phyloP scores from a whole-genome alignment of 2,888 invertebrate species.

The Coleophora deauratella region DNA sequence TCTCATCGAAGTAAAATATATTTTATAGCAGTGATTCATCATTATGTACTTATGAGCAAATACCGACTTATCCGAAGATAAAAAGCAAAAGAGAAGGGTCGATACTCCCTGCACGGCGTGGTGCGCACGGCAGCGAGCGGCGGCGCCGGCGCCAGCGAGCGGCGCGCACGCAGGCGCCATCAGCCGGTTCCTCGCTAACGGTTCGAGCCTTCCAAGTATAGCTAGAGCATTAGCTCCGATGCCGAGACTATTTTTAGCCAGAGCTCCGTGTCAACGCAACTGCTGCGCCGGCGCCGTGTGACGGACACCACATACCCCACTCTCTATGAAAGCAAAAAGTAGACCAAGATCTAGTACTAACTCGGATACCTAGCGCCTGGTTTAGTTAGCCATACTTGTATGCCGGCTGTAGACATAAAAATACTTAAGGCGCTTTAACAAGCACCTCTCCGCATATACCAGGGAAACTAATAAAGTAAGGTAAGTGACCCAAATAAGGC shows the following conservation, averaged over 20 bases:
- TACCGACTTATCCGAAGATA: slow-evolving; percentile 14
- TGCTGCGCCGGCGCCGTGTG: slow-evolving; percentile 11
- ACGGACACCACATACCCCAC: slow-evolving; percentile 3
- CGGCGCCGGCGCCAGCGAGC: slow-evolving; percentile 22
- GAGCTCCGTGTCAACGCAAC: slow-evolving; percentile 24
- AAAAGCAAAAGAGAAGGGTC: slow-evolving; percentile 34
- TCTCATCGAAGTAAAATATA: slow-evolving; percentile 1
- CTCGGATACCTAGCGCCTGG: background rate
- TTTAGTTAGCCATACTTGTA: slow-evolving; percentile 1
- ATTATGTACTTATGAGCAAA: slow-evolving; percentile 8
- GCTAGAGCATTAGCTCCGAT: slow-evolving; percentile 37
- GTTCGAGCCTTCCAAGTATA: slow-evolving; percentile 51
- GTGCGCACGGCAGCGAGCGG: slow-evolving; percentile 15
- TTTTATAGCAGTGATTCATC: slow-evolving; percentile 6
- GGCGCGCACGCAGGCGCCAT: slow-evolving; percentile 34
- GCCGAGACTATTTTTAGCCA: slow-evolving; percentile 46
- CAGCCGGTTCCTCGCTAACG: slow-evolving; percentile 49
- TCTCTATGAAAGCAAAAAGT: slow-evolving; percentile 4
- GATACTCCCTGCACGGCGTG: slow-evolving; percentile 27
- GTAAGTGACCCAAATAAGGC: too few species aligned
- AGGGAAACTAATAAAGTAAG: too few species aligned
- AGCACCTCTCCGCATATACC: too few species aligned
- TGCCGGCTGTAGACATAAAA: slow-evolving; percentile 6
- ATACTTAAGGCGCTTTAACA: slow-evolving; percentile 5
- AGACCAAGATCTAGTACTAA: background rate